Conservation (phyloP, 1,140 invertebrate genomes). For the Ectropis grisescens region DNA sequence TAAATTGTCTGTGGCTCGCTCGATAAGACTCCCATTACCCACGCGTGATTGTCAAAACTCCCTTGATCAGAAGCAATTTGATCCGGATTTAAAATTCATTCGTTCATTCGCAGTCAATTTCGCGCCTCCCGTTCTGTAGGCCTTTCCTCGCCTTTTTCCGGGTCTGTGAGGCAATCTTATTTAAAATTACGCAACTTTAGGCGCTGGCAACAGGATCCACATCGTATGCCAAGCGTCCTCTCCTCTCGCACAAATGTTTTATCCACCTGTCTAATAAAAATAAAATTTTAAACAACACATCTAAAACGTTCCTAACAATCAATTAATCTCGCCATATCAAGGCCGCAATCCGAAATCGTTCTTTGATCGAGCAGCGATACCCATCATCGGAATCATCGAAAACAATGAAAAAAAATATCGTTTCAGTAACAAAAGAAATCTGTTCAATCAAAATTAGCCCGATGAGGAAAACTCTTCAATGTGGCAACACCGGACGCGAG, state of each 20-base stretch:
- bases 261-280: conserved; percentile 5
- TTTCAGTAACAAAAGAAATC: conserved; percentile 18
- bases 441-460: conserved; percentile 23
- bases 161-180: too few relatives aligned
- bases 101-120: not conserved
- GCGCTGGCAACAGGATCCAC: too few relatives aligned
- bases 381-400: conserved; percentile 16
- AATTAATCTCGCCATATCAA: conserved; percentile 22
- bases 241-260: too few relatives aligned
- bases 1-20: conserved; percentile 1
- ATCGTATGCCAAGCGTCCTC: too few relatives aligned
- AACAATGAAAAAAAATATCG: conserved; percentile 13
- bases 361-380: conserved; percentile 27
- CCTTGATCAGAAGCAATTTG: conserved; percentile 1
- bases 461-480: conserved; percentile 22
- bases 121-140: not conserved
- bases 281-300: conserved; percentile 2
- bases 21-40: too few relatives aligned
- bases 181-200: too few relatives aligned
- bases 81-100: conserved; percentile 1
- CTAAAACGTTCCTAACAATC: conserved; percentile 6
- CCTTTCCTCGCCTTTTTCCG: too few relatives aligned
- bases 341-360: conserved; percentile 13
- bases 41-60: too few relatives aligned
- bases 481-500: conserved; percentile 17